These are phyloP conservation scores for Drosophila siamana DNA, from an alignment of 2,888 invertebrate species.

Conservation along the genomic window DNA sequence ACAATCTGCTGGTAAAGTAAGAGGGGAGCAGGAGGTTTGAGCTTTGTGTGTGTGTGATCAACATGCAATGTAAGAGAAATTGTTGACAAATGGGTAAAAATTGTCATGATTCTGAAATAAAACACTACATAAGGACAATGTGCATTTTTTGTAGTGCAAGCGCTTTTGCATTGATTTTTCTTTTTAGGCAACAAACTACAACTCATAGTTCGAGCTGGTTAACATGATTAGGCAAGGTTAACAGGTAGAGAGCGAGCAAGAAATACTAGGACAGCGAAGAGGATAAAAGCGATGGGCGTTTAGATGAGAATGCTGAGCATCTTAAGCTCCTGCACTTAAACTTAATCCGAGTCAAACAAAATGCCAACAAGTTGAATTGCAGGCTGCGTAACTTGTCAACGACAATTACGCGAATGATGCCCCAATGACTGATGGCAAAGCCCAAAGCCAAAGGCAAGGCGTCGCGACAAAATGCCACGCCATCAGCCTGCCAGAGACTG, in stretches of 20 bases:
- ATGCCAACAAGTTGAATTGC: conserved; percentile 71
- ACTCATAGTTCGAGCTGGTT: conserved; percentile 33
- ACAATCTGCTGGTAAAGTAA: conserved; percentile 39
- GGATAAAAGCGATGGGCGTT: conserved; percentile 48
- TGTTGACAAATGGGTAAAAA: conserved; percentile 70
- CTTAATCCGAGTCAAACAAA: conserved; percentile 77
- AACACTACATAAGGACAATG: conserved; percentile 1
- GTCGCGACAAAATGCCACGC: conserved; percentile 81
- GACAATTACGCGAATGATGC: conserved; percentile 75
- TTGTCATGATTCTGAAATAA: conserved; percentile 26
- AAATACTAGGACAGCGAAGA: neutral
- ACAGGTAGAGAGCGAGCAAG: neutral
- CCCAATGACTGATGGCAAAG: conserved; percentile 50
- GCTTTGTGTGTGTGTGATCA: conserved; percentile 43
- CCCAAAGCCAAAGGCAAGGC: conserved; percentile 45
- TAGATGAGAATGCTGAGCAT: conserved; percentile 64
- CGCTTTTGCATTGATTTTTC: conserved; percentile 27
- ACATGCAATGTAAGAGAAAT: conserved; percentile 65
- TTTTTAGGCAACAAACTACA: neutral
- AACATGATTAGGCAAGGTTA: conserved; percentile 40
- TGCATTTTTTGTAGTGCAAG: neutral
- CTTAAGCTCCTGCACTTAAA: conserved; percentile 72
- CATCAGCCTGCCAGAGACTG: conserved; percentile 49
- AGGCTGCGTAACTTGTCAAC: conserved; percentile 79
- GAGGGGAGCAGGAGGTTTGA: neutral